Base-by-base conservation (phyloP, 2,797 vertebrate species). In the Acropternis orthonyx region DNA sequence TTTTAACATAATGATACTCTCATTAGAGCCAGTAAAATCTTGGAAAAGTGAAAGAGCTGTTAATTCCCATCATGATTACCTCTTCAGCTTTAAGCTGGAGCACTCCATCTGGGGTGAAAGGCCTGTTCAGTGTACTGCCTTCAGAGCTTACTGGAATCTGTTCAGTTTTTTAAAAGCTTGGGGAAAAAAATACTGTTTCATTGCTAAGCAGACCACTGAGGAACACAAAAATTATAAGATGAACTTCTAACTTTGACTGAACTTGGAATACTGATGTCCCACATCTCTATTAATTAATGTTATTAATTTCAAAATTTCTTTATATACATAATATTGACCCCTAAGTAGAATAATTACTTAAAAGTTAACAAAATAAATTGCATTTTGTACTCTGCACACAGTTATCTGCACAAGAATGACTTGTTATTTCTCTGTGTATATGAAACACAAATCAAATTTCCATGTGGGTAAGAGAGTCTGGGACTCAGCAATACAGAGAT, bases 161-260 rank as follows among this genome's bases (percentile, higher is more conserved):
- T 73, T 95, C 81, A 94, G 67, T 46, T 92, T 96, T 90, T 79
- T 18, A 84, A 95, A 93, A 93, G 49, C 34, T 78, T 8, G 9
- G 51, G 66, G 14, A 30, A 94, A 94, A 94, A 90, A 92, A 66
- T 56, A 39, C 58, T 28, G 14, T 73, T 86, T 77, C 22, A 7
- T 77, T 71, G 79, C 44, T 84, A 81, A 85, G 58, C 19, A 92
- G 58, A 81, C 23, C 73, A 76, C 10, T n/a, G 63, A 88, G 49
- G 51, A 58, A 91, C 65, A 74, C 20, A 92, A 49, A 92, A 94
- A 73, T 10, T 28, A 43, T 90, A 85, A 83, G 82, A 78, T 46
- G 52, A 92, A 91, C 63, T 89, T 89, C 52, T 86, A 80, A 73
- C 73, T 69, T 69, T 27, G 6, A 32, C 36, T 82, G 87, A 95